phyloP scores from a whole-genome alignment of 2,888 invertebrate genomes.

The Aleiodes testaceus region DNA sequence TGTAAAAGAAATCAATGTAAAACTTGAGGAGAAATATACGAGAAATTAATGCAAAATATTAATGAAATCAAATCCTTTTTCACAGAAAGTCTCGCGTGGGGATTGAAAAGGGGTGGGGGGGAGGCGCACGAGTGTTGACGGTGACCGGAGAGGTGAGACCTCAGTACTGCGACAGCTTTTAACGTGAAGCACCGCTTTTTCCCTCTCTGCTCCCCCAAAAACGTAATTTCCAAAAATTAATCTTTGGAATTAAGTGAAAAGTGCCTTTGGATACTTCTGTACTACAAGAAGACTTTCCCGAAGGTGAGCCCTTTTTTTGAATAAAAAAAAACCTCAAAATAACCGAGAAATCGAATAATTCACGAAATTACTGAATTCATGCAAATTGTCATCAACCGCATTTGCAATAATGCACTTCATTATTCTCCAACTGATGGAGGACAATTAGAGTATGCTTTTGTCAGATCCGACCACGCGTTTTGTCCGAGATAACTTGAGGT shows the following conservation, averaged over 20 bases:
- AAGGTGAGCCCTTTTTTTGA: no score
- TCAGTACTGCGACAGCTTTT: constrained; percentile 58
- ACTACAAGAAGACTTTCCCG: background rate
- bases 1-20: constrained; percentile 22
- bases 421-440: constrained; percentile 65
- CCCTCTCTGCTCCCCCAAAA: background rate
- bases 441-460: constrained; percentile 69
- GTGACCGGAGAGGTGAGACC: constrained; percentile 28
- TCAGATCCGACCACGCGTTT: constrained; percentile 61
- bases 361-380: constrained; percentile 66
- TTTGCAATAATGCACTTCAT: constrained; percentile 47
- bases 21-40: constrained; percentile 17
- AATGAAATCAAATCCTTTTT: no score
- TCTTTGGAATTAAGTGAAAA: background rate
- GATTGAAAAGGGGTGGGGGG: constrained; percentile 34
- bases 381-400: constrained; percentile 67
- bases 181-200: constrained; percentile 53
- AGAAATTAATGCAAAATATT: background rate
- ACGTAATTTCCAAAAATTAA: background rate
- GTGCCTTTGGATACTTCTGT: background rate
- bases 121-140: constrained; percentile 56
- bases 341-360: constrained; percentile 37
- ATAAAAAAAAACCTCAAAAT: no score
- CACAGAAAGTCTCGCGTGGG: constrained; percentile 5
- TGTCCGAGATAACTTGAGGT: constrained; percentile 63